Evolutionary conservation across 2,113 vertebrate species (phyloP).

Genomic region (Tringa solitaria): DNA sequence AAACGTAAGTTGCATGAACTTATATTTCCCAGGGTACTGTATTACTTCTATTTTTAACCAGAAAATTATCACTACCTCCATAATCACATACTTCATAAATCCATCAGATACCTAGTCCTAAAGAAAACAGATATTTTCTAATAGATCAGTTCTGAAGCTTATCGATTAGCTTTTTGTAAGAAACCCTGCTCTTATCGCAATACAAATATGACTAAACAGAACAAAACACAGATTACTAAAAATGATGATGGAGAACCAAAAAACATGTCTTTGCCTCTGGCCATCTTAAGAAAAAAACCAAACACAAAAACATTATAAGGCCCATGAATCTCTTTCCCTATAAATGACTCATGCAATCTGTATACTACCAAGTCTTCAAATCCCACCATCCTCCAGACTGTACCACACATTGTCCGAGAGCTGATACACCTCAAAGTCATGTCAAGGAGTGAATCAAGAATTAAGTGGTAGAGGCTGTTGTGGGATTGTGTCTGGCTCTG

Average conservation of each 20-base stretch:
- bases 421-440: not conserved
- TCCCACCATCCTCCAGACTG: not conserved
- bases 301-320: not conserved
- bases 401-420: not conserved
- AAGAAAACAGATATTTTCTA: not conserved
- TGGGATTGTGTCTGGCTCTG: not conserved
- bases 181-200: not conserved
- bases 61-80: not conserved
- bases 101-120: not conserved
- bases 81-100: not conserved
- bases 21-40: not conserved
- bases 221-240: not conserved
- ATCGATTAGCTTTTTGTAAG: not conserved
- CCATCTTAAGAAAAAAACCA: not conserved
- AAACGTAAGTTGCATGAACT: not conserved
- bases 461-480: not conserved
- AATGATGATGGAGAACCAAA: not conserved
- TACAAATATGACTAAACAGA: not conserved
- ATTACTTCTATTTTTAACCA: not conserved
- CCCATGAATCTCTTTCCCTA: not conserved
- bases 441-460: not conserved
- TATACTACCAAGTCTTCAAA: not conserved
- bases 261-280: not conserved
- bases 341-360: not conserved
- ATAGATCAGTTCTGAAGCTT: not conserved